A percentile compares a stretch with the other conserved stretches of the same genome.
These are phyloP conservation scores for Spodoptera picta DNA, from an alignment of 2,888 invertebrate genomes.

Conservation along the genomic window DNA sequence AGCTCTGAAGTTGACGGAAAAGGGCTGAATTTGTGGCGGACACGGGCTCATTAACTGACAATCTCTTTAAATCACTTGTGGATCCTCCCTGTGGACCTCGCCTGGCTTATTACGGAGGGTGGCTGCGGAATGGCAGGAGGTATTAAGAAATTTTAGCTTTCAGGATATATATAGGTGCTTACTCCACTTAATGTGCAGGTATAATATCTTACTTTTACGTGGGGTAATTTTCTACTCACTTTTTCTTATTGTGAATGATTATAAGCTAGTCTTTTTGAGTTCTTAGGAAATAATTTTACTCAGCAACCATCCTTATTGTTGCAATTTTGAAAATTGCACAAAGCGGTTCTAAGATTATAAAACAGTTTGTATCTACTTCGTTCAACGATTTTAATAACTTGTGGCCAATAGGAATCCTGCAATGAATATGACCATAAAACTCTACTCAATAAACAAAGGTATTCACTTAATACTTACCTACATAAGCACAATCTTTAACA, in stretches of 20 bases:
- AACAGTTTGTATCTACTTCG: too few relatives aligned
- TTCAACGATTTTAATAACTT: too few relatives aligned
- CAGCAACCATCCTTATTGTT: too few relatives aligned
- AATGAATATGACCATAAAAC: too few relatives aligned
- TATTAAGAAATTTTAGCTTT: constrained; percentile 81
- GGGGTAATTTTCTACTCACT: constrained; percentile 5
- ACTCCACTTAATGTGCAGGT: constrained; percentile 31
- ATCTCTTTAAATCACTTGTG: constrained; percentile 86
- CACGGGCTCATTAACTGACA: constrained; percentile 82
- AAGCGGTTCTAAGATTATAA: too few relatives aligned
- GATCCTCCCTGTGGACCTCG: constrained; percentile 75
- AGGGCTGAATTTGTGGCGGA: constrained; percentile 82
- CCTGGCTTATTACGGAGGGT: constrained; percentile 81
- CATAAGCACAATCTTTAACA: too few relatives aligned
- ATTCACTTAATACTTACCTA: too few relatives aligned
- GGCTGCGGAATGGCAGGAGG: constrained; percentile 64
- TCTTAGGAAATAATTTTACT: too few relatives aligned
- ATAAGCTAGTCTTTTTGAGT: too few relatives aligned
- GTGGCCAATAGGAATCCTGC: too few relatives aligned
- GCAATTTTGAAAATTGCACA: too few relatives aligned
- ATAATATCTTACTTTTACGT: constrained; percentile 28
- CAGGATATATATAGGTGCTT: constrained; percentile 33
- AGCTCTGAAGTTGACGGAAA: constrained; percentile 70
- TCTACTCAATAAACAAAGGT: constrained; percentile 15
- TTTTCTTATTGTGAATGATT: too few relatives aligned